phyloP scores from a whole-genome alignment of 1,140 invertebrate species.

The Pachyrhynchus sulphureomaculatus region DNA sequence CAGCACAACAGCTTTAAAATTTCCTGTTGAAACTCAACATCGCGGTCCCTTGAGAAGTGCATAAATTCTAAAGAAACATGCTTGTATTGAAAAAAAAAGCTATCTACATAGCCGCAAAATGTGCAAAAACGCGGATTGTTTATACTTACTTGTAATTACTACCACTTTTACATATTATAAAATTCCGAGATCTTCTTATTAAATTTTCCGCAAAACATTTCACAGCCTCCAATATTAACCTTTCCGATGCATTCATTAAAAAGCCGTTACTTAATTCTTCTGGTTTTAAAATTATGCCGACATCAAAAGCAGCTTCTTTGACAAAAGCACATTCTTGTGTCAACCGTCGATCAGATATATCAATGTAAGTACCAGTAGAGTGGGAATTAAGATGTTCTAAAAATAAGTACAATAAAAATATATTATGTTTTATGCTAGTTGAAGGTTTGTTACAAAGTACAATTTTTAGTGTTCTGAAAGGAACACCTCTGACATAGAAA shows the following conservation, averaged over 20 bases:
- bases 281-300: constrained; percentile 40
- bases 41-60: too few species aligned
- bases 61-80: too few species aligned
- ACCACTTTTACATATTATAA: constrained; percentile 29
- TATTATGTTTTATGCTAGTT: not conserved
- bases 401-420: not conserved
- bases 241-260: constrained; percentile 38
- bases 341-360: constrained; percentile 33
- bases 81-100: too few species aligned
- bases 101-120: too few species aligned
- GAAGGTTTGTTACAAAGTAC: too few species aligned
- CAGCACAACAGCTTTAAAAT: too few species aligned
- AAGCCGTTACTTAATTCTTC: constrained; percentile 41
- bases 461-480: too few species aligned
- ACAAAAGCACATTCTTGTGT: constrained; percentile 36
- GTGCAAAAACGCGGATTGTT: too few species aligned
- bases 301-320: constrained; percentile 40
- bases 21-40: too few species aligned
- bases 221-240: constrained; percentile 41
- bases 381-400: constrained; percentile 2
- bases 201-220: constrained; percentile 45
- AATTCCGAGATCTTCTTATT: constrained; percentile 38
- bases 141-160: constrained; percentile 33
- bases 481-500: too few species aligned
- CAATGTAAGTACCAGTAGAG: constrained; percentile 4